Base-by-base conservation (phyloP, 2,888 invertebrate species). In the Cephus pulcher region DNA sequence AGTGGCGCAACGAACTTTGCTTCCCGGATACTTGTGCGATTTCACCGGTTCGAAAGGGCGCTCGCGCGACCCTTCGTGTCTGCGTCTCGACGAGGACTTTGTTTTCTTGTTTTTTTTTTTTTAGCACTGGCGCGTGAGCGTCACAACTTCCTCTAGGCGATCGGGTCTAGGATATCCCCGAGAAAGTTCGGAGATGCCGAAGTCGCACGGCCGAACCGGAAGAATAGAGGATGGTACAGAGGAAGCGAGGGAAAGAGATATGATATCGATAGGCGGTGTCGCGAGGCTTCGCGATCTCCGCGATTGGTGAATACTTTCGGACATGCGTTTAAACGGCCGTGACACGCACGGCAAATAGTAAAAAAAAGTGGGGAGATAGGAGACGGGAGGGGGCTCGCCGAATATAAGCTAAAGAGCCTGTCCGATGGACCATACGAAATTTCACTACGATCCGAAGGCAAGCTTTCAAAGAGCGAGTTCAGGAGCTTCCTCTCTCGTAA, bases 361-460 rank as follows among this genome's bases (percentile, higher is more conserved):
- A 84, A 85, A 86, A 79, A 82, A 77, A 86, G 89, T 88, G 87
- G 89, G 89, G 85, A 81, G 76, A 75, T 81, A 80, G 81, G 85
- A 77, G 80, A 81, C 77, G 79, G 82, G 84, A 84, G 87, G 87
- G 90, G 90, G 87, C 76, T 83, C 84, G 86, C 88, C 88, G 86
- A 89, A 90, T 90, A 91, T 90, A 90, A 90, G 90, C 83, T 89
- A 88, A 90, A 90, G 90, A 89, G 88, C 89, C 87, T 88, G 90
- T 87, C 84, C 87, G 87, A 90, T 90, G 90, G 91, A 89, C 90
- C 90, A 90, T 86, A 90, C 89, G 87, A 90, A 91, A 89, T 88
- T 91, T 89, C 86, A 86, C 89, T 88, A 87, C 88, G 85, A 84
- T 86, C 87, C 86, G 85, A 40, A 40, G 85, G 84, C 86, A 83